Percentiles rank a stretch among this genome's conserved stretches.
These are phyloP conservation scores for Drosophila fuyamai DNA, from an alignment of 1,140 invertebrate species.

Conservation along the genomic window DNA sequence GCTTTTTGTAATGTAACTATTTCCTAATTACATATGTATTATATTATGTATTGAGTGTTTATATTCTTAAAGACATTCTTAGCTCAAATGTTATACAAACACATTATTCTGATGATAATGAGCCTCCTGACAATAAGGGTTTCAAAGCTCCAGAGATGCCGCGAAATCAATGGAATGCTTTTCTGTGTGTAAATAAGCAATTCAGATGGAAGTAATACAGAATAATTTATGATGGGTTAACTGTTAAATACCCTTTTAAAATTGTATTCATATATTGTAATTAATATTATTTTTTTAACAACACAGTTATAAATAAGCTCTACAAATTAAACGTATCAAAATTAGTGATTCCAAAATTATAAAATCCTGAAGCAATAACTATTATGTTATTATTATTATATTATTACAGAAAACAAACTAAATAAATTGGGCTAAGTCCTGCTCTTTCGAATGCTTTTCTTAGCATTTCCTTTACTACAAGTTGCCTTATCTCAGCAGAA, in stretches of 20 bases:
- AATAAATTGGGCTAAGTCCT: too few species aligned
- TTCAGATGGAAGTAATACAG: background rate
- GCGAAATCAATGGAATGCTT: background rate
- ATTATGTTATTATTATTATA: too few species aligned
- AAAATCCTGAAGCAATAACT: too few species aligned
- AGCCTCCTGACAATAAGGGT: background rate
- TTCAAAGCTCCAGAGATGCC: background rate
- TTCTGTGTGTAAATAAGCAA: background rate
- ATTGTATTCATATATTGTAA: too few species aligned
- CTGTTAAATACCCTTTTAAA: background rate
- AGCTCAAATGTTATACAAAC: background rate
- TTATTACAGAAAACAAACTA: too few species aligned
- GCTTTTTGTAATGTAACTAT: background rate
- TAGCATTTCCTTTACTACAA: too few species aligned
- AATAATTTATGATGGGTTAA: background rate
- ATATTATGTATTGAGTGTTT: too few species aligned
- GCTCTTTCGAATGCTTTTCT: background rate
- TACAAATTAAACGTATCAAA: too few species aligned
- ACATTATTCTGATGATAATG: background rate
- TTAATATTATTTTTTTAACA: too few species aligned
- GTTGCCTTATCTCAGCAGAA: constrained; percentile 6
- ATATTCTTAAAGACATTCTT: background rate
- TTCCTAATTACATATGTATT: background rate
- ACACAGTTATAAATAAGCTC: too few species aligned
- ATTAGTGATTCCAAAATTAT: too few species aligned